phyloP scores from a whole-genome alignment of 2,888 invertebrate species.

The Microdon myrmicae region DNA sequence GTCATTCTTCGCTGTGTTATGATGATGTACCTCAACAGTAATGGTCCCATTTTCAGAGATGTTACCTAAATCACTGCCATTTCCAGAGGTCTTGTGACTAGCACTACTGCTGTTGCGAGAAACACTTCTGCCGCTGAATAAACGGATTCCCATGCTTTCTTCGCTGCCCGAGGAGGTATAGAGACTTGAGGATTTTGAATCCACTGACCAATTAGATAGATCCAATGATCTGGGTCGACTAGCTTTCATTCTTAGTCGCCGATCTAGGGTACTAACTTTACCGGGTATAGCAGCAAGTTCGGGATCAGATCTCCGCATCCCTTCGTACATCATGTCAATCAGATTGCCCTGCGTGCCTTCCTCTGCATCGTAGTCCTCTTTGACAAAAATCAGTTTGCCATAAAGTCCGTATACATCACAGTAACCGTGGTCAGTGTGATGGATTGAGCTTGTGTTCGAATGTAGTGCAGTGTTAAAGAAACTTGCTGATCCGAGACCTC shows the following conservation, averaged over 20 bases:
- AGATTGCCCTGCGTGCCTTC: constrained; percentile 75
- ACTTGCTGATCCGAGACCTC: constrained; percentile 70
- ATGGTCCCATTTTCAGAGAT: constrained; percentile 70
- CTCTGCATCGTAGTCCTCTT: constrained; percentile 77
- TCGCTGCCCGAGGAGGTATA: constrained; percentile 89
- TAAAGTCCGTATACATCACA: constrained; percentile 92
- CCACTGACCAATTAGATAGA: constrained; percentile 88
- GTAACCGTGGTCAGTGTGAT: constrained; percentile 72
- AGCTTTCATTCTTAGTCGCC: constrained; percentile 83
- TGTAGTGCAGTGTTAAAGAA: constrained; percentile 65
- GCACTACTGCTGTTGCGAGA: constrained; percentile 82
- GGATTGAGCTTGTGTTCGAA: constrained; percentile 71
- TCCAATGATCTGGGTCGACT: constrained; percentile 84
- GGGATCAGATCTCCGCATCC: constrained; percentile 82
- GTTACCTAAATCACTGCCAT: constrained; percentile 67
- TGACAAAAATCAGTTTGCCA: constrained; percentile 88
- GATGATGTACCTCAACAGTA: constrained; percentile 61
- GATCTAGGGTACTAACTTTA: constrained; percentile 83
- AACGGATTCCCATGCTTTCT: constrained; percentile 78
- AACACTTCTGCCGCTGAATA: constrained; percentile 72
- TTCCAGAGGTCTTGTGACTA: constrained; percentile 72
- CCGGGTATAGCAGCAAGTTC: constrained; percentile 85
- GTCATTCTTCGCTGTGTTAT: constrained; percentile 59
- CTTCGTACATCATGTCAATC: constrained; percentile 75
- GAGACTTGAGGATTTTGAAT: constrained; percentile 82